Base-by-base conservation (phyloP, 2,888 invertebrate genomes). In the Eurois occulta region DNA sequence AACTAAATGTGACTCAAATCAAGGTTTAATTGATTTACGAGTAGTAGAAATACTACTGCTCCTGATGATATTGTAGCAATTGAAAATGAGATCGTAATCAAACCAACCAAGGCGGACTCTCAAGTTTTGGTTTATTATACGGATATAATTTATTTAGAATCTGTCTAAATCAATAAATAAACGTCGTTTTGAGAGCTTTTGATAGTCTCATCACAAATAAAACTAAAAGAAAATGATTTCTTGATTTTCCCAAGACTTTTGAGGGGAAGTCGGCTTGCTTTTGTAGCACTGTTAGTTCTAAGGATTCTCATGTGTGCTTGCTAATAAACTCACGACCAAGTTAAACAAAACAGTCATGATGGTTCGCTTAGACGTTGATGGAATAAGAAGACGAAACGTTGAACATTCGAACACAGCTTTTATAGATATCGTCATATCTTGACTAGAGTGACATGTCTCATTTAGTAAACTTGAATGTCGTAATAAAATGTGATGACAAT, bases 301-400 rank as follows among this genome's bases (percentile, higher is more conserved):
- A 75, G 68, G 64, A 75, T 69, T 69, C 65, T 81, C 69, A 66
- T 43, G 58, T 81, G 69, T 69, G 58, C 41, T 76, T 76, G 43
- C 65, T 70, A 80, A 80, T 70, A 70, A 46, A 48, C 58, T 80
- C 82, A 80, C 80, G 80, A 80, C 18, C 32, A 83, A 52, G 60
- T 73, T 75, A 41, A 81, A 35, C 28, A 69, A 81, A 80, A 5
- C 48, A 65, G 65, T 52, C 76, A 80, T 81, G 48, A 58, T 58
- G 28, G 32, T 55, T 18, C 13, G 38, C 62, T 24, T 3, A 32
- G 28, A 75, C 77, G 69, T 66, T 66, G 65, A 5, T 43, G 58
- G 80, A 70, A 76, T 82, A 58, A 38, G 58, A 70, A 75, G 46
- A 73, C 48, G n/a, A 48, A 65, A 18, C 46, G 41, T 35, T 10